A percentile compares a stretch with the other conserved stretches of the same genome.
Evolutionary conservation across 1,140 invertebrate genomes (phyloP).

Genomic region (Augochlora pura): DNA sequence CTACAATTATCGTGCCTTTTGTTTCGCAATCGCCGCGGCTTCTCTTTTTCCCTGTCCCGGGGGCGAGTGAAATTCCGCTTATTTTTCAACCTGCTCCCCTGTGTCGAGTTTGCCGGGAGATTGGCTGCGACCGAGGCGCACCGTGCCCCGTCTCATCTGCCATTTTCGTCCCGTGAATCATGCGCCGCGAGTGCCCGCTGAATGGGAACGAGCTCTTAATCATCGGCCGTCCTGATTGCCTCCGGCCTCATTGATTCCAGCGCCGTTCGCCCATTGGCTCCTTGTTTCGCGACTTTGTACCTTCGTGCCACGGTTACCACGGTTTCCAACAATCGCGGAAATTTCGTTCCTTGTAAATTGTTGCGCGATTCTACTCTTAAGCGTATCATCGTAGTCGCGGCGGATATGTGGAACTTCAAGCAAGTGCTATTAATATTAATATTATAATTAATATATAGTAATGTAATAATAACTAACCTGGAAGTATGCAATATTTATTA

Average conservation of each 20-base stretch:
- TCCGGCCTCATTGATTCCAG: background rate
- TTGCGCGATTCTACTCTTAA: no score
- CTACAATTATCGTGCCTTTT: conserved; percentile 78
- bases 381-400: no score
- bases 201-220: conserved; percentile 32
- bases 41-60: conserved; percentile 38
- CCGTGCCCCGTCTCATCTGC: conserved; percentile 20
- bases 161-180: conserved; percentile 41
- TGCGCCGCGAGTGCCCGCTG: background rate
- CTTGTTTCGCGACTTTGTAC: background rate
- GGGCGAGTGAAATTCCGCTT: conserved; percentile 60
- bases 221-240: background rate
- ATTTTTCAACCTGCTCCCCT: conserved; percentile 63
- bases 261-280: background rate
- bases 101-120: conserved; percentile 27
- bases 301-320: background rate
- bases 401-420: no score
- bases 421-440: no score
- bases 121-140: conserved; percentile 11
- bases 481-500: no score
- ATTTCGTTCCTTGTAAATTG: no score
- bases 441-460: no score
- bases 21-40: conserved; percentile 71
- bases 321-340: no score
- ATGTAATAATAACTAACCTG: no score